A percentile compares a stretch with the other conserved stretches of the same genome.
Conservation (phyloP, 2,888 invertebrate species). For the Parnassius orleans region DNA sequence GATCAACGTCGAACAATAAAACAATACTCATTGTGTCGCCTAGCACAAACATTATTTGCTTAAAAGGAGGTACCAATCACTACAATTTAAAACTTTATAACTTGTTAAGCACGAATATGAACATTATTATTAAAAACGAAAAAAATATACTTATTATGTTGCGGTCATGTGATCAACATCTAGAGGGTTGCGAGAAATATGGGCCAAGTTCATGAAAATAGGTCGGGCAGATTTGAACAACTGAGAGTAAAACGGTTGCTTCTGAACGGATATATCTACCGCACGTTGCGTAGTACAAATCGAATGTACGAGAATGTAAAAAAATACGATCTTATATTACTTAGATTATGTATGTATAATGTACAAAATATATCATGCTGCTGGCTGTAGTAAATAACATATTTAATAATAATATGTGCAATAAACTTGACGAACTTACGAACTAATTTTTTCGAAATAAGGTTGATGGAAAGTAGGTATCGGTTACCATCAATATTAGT, state of each 20-base stretch:
- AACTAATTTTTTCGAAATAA: not conserved
- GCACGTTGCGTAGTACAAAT: slow-evolving; percentile 33
- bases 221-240: slow-evolving; percentile 68
- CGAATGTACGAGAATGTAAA: not conserved
- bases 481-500: not conserved
- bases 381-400: too few species aligned
- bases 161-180: slow-evolving; percentile 31
- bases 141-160: not conserved
- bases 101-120: too few species aligned
- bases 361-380: too few species aligned
- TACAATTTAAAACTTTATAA: too few species aligned
- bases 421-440: not conserved
- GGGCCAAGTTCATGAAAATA: slow-evolving; percentile 70
- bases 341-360: too few species aligned
- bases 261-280: slow-evolving; percentile 49
- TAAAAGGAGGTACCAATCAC: too few species aligned
- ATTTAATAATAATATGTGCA: too few species aligned
- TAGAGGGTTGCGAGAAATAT: slow-evolving; percentile 52
- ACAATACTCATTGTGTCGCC: too few species aligned
- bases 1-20: too few species aligned
- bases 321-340: not conserved
- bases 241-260: slow-evolving; percentile 52
- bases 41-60: too few species aligned
- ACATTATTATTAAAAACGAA: too few species aligned
- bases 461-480: not conserved